Conservation (phyloP, 2,888 invertebrate species). For the Hydriomena furcata region DNA sequence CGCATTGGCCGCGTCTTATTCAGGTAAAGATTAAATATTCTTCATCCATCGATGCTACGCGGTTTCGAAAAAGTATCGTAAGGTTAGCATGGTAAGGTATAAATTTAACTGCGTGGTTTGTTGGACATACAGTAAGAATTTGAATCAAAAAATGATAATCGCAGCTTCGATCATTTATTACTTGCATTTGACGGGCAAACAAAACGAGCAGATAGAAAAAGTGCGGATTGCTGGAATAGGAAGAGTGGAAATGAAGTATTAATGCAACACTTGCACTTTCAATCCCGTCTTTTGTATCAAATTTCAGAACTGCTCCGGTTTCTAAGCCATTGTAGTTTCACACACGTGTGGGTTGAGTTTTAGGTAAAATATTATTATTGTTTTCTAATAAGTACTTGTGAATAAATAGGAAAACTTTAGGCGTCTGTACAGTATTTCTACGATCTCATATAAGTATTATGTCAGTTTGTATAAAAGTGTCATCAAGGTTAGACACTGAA, state of each 20-base stretch:
- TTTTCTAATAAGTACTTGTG: background rate
- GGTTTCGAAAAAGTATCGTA: constrained; percentile 14
- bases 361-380: constrained; percentile 13
- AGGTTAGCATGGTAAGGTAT: constrained; percentile 28
- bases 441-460: too few species aligned
- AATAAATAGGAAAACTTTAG: too few species aligned
- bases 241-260: constrained; percentile 77
- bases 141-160: constrained; percentile 72
- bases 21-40: constrained; percentile 64
- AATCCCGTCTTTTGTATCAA: constrained; percentile 59
- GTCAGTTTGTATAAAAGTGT: too few species aligned
- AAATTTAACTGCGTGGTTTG: constrained; percentile 21
- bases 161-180: constrained; percentile 80
- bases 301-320: constrained; percentile 57
- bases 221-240: constrained; percentile 64
- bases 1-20: constrained; percentile 45
- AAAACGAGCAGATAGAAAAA: constrained; percentile 67
- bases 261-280: constrained; percentile 83
- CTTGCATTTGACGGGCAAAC: constrained; percentile 75
- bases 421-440: too few species aligned
- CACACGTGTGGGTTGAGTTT: constrained; percentile 40
- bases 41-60: constrained; percentile 25
- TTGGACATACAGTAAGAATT: constrained; percentile 42
- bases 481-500: too few species aligned
- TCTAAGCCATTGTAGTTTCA: constrained; percentile 44